Conservation (phyloP, 1,140 invertebrate genomes). For the Limonius californicus region DNA sequence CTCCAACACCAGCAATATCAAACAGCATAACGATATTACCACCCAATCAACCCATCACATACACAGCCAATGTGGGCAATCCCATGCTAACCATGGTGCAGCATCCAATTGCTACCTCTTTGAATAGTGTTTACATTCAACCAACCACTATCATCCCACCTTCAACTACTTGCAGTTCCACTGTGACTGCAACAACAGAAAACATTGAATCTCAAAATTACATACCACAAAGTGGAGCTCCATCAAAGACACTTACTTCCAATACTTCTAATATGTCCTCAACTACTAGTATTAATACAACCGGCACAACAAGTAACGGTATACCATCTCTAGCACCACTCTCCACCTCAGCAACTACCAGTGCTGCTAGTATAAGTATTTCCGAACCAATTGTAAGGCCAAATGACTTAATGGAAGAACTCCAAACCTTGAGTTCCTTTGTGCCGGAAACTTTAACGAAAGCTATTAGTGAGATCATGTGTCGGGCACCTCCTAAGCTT, state of each 20-base stretch:
- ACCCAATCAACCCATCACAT: conserved; percentile 29
- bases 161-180: neutral
- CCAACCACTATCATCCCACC: neutral
- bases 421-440: conserved; percentile 33
- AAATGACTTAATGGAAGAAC: conserved; percentile 21
- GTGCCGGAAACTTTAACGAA: conserved; percentile 39
- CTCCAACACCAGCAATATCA: neutral
- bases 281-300: no score
- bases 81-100: conserved; percentile 27
- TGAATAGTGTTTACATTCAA: neutral
- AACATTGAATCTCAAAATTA: conserved; percentile 28
- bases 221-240: conserved; percentile 27
- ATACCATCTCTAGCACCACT: neutral
- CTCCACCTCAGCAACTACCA: conserved; percentile 1
- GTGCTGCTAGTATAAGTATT: neutral
- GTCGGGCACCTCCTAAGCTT: conserved; percentile 46
- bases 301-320: neutral
- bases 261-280: no score
- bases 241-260: neutral
- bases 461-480: conserved; percentile 43
- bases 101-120: neutral
- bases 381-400: conserved; percentile 19
- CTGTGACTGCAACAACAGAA: neutral
- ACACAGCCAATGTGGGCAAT: conserved; percentile 20
- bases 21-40: conserved; percentile 28